Evolutionary conservation across 2,797 vertebrate genomes (phyloP), one percentile per base, ranked within the genome.

Genomic region (Pterois miles): DNA sequence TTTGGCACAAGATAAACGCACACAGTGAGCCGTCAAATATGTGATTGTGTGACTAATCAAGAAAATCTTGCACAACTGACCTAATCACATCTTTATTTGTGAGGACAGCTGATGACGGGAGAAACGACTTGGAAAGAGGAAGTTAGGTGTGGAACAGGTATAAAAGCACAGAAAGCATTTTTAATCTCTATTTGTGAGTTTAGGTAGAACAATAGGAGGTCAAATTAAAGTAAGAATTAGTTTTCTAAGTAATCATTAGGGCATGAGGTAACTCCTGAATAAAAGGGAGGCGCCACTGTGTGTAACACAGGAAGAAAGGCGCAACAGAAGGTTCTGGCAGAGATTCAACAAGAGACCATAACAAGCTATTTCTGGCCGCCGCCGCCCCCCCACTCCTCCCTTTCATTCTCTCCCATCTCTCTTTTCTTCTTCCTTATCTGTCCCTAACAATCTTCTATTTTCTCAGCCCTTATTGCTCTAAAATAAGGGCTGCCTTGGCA

Each of bases 321-420:
- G 58, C 79, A 84, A 82, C 76, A 86, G 74, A 81, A 36, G 65
- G 67, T 77, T 82, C 77, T 91, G 87, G 82, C 87, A 84, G 68
- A 65, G 53, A 31, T 85, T 88, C 82, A 83, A 81, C 63, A 74
- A 53, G 56, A 70, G 64, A 79, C 75, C 76, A 76, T 36, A 80
- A 76, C 60, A 80, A 67, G 77, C 75, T 89, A 90, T 92, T 86
- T 87, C 60, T 86, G 82, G 56, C 68, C 13, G 1, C 48, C n/a
- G 7, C 31, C 25, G 36, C 56, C 60, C 22, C 4, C 6, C 18
- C 25, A 7, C 50, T 74, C 57, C 43, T 63, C 25, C 36, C 18
- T 36, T 59, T 69, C 12, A 54, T 40, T 58, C 58, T 48, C 46
- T 48, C 33, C 65, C 60, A 20, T 63, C 57, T 36, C 27, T 22